phyloP scores from a whole-genome alignment of 2,888 invertebrate genomes.

The Brassicogethes aeneus region DNA sequence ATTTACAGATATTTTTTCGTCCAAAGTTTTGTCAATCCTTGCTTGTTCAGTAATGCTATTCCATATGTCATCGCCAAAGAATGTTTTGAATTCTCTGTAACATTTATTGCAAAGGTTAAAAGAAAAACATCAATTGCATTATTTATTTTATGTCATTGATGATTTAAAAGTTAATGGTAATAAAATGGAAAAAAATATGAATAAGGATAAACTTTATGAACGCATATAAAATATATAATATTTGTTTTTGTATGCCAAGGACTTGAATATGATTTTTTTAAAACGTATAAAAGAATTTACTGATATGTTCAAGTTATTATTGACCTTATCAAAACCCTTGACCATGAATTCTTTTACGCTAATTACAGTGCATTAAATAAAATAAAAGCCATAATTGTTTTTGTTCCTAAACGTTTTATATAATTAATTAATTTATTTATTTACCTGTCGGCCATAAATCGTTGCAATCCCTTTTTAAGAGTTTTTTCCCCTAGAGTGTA shows the following conservation, averaged over 20 bases:
- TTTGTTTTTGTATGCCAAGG: too few species aligned
- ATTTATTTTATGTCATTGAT: conserved; percentile 2
- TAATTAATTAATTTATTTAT: too few species aligned
- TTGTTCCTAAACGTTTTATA: too few species aligned
- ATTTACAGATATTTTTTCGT: conserved; percentile 49
- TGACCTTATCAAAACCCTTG: too few species aligned
- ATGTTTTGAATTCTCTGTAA: conserved; percentile 59
- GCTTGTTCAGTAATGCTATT: conserved; percentile 60
- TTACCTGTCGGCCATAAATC: conserved; percentile 57
- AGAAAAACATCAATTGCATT: conserved; percentile 1
- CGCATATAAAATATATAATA: background rate
- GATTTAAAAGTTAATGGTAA: too few species aligned
- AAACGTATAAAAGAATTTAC: too few species aligned
- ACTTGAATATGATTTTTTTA: too few species aligned
- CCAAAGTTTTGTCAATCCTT: conserved; percentile 49
- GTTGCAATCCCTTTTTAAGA: conserved; percentile 63
- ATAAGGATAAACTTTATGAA: background rate
- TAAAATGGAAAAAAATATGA: too few species aligned
- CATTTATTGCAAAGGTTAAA: conserved; percentile 7
- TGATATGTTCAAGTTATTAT: too few species aligned
- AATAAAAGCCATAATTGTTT: too few species aligned
- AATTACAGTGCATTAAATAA: too few species aligned
- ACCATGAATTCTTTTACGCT: too few species aligned
- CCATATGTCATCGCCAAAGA: conserved; percentile 76
- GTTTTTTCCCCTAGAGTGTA: conserved; percentile 69